Evolutionary conservation across 2,888 invertebrate species (phyloP).

Genomic region (Resseliella maxima): DNA sequence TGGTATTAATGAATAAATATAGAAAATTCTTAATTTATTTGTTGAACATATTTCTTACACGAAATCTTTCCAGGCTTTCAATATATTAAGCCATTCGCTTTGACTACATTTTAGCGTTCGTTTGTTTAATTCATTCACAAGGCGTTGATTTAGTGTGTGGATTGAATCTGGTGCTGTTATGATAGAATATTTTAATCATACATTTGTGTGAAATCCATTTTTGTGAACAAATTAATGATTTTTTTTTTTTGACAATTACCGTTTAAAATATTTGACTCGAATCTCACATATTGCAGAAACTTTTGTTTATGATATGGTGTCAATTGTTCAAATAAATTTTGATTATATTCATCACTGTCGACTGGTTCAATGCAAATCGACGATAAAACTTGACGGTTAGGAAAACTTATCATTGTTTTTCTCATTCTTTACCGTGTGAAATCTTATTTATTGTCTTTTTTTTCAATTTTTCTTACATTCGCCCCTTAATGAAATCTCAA

Average conservation of each 20-base stretch:
- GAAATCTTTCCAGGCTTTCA: neutral
- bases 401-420: neutral
- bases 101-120: neutral
- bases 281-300: neutral
- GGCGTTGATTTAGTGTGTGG: neutral
- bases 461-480: neutral
- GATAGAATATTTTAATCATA: neutral
- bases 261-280: neutral
- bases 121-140: neutral
- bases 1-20: neutral
- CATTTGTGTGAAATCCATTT: neutral
- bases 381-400: neutral
- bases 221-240: neutral
- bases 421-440: neutral
- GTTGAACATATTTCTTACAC: neutral
- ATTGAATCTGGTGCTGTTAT: neutral
- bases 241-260: neutral
- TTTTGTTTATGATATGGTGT: neutral
- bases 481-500: too few relatives aligned
- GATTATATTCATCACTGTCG: neutral
- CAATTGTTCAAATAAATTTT: neutral
- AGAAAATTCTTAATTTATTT: too few relatives aligned
- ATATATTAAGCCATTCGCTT: neutral
- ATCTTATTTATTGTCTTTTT: neutral
- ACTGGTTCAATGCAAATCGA: conserved; percentile 3